Evolutionary conservation across 2,113 vertebrate genomes (phyloP).

Genomic region (Perca fluviatilis): DNA sequence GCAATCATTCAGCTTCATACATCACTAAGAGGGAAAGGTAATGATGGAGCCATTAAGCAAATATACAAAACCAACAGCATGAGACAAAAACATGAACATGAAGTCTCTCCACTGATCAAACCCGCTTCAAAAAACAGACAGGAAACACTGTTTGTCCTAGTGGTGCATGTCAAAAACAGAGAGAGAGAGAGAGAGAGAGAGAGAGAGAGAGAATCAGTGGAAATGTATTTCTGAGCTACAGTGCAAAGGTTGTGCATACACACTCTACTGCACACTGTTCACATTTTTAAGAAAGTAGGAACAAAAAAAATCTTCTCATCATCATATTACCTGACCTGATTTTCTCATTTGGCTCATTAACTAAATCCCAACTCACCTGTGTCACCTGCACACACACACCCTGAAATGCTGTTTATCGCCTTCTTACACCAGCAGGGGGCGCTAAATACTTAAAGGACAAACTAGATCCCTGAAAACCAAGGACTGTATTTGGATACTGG

Average conservation of each 20-base stretch:
- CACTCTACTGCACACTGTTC: slow-evolving; percentile 31
- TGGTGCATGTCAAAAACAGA: slow-evolving; percentile 16
- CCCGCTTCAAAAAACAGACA: neutral
- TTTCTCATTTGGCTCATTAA: slow-evolving; percentile 30
- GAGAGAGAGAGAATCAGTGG: slow-evolving; percentile 7
- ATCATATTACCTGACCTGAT: neutral
- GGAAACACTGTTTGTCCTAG: slow-evolving; percentile 3
- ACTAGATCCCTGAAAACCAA: slow-evolving; percentile 39
- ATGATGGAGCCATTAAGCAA: neutral
- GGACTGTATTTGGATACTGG: slow-evolving; percentile 21
- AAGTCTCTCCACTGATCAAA: slow-evolving; percentile 8
- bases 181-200: neutral
- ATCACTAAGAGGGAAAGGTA: slow-evolving; percentile 18
- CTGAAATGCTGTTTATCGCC: neutral
- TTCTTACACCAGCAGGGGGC: slow-evolving; percentile 46
- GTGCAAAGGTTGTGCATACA: slow-evolving; percentile 19
- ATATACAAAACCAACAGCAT: slow-evolving; percentile 21
- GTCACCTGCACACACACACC: too few relatives aligned
- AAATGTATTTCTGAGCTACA: slow-evolving; percentile 44
- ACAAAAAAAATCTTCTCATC: neutral
- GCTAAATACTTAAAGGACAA: neutral
- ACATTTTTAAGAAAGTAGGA: slow-evolving; percentile 42
- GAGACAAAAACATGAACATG: neutral
- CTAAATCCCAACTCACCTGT: neutral
- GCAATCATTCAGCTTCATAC: neutral